Base-by-base conservation (phyloP, 2,113 vertebrate genomes). In the Gavia stellata region DNA sequence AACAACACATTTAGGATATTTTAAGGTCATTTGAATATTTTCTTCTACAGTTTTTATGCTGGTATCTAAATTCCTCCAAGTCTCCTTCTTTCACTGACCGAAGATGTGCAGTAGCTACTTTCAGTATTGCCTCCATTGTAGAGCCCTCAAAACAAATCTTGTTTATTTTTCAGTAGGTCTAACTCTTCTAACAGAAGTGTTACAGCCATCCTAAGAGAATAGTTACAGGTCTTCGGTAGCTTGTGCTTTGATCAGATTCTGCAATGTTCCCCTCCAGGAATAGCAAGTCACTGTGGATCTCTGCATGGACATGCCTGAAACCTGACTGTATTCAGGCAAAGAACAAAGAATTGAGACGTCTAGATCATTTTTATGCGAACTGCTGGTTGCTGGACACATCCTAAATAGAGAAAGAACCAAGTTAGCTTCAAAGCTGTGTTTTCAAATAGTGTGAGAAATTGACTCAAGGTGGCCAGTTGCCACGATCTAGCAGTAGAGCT, bases 271-370 rank as follows among this genome's bases (percentile, higher is more conserved):
- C n/a, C 53, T 85, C 26, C n/a, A 67, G 70, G 26, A 75, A 67
- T 1, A 63, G 31, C 34, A 68, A 65, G 10, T 78, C n/a, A 5
- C 45, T 59, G 44, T 55, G 31, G 17, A 42, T 81, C 31, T 52
- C 45, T 53, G 15, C 2, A 1, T 65, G 49, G 40, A 26, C 24
- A 34, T 0, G 0, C 21, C 29, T 88, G 58, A 34, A 83, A 55
- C n/a, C 40, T 36, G 40, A 28, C 40, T 36, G 3, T 52, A 34
- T 24, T 86, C 34, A 49, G 55, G 33, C 25, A 83, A 71, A 75
- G 52, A 44, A 20, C 29, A 77, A 82, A 73, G 24, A 73, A 36
- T 2, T 26, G n/a, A 63, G 26, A 55, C 0, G 0, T 42, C 47
- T 62, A 50, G 40, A 7, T 63, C 14, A 67, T 52, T 92, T 86